Conservation (phyloP, 2,797 vertebrate genomes). For the Gallinago nigripennis region DNA sequence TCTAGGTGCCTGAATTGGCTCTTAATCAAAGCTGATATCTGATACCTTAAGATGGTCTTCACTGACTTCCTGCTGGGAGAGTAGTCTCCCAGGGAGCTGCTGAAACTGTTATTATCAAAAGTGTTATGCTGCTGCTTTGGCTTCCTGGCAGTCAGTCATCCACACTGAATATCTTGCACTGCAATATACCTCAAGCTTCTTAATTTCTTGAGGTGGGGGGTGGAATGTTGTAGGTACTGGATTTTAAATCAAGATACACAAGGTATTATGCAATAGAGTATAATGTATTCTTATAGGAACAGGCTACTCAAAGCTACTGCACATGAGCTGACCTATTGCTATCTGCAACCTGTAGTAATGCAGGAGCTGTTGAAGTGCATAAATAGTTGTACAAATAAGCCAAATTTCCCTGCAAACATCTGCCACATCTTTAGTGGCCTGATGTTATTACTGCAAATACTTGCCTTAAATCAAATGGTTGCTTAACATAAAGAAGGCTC, state of each 20-base stretch:
- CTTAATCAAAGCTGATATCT: background rate
- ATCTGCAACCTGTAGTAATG: background rate
- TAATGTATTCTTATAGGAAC: background rate
- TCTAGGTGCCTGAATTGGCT: background rate
- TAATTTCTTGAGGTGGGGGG: background rate
- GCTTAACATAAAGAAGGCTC: background rate
- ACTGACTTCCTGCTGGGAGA: background rate
- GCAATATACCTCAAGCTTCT: background rate
- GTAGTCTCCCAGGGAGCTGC: background rate
- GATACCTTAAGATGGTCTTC: background rate
- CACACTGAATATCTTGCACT: background rate
- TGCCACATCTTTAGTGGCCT: background rate
- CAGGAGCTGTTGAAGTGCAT: background rate
- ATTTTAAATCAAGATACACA: background rate
- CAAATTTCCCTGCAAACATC: background rate
- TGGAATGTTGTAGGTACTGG: background rate
- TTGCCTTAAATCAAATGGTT: background rate
- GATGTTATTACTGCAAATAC: background rate
- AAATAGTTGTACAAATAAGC: background rate
- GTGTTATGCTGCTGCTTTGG: background rate
- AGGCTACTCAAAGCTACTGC: background rate
- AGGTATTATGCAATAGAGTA: background rate
- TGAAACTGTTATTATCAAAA: background rate
- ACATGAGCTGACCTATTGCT: background rate
- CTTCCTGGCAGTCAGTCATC: background rate